Evolutionary conservation across 2,888 invertebrate genomes (phyloP).

Genomic region (Microctonus hyperodae): DNA sequence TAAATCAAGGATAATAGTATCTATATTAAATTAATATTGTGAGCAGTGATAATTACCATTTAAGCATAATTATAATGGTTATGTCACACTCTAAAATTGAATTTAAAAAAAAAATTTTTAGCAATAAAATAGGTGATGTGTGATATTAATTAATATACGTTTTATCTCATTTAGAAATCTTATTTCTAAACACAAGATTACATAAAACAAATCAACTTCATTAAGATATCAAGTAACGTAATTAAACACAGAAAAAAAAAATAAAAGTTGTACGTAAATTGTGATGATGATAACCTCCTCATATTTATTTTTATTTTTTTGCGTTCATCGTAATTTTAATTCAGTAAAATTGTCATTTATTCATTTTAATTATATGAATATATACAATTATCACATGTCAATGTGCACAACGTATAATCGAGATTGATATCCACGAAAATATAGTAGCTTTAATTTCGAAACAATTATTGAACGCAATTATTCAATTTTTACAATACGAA

Average conservation of each 20-base stretch:
- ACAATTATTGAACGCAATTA: constrained; percentile 13
- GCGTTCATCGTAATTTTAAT: too few species aligned
- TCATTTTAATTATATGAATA: constrained; percentile 31
- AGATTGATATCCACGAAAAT: constrained; percentile 14
- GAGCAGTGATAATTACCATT: not conserved
- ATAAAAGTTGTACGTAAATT: too few species aligned
- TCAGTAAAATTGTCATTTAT: not conserved
- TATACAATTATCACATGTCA: constrained; percentile 33
- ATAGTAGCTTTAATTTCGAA: constrained; percentile 11
- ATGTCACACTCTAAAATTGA: not conserved
- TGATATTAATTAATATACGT: not conserved
- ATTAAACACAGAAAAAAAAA: not conserved
- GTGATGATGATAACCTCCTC: too few species aligned
- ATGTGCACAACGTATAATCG: constrained; percentile 32
- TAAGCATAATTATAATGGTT: not conserved
- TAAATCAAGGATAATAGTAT: not conserved
- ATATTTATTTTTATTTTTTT: not conserved
- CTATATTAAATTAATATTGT: not conserved
- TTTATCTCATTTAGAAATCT: not conserved
- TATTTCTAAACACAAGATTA: not conserved
- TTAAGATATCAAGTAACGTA: not conserved
- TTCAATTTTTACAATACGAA: too few species aligned
- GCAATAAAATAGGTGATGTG: not conserved
- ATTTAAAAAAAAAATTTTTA: not conserved
- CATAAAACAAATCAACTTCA: not conserved